Base-by-base conservation (phyloP, 2,888 invertebrate species). In the Cryptocheilus praepositus region DNA sequence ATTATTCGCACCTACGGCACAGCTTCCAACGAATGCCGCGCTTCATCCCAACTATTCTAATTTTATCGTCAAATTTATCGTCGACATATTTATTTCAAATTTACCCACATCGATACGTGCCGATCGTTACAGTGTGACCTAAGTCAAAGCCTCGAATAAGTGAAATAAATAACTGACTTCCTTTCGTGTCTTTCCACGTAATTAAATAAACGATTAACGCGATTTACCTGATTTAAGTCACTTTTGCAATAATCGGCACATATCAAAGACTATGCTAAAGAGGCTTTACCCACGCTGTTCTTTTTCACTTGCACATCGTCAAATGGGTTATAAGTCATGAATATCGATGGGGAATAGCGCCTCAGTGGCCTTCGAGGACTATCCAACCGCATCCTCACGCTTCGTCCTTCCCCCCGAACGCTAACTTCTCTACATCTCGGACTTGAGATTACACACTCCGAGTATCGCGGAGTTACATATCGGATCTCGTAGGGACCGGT, bases 1-100 rank as follows among this genome's bases (percentile, higher is more conserved):
- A 83, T 83, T 85, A 81, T 77, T 80, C 82, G 78, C 79, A 71
- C 80, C 78, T 82, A 77, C 71, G 71, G 77, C 28, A 54, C 49
- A 56, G 61, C 57, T 55, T 52, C 60, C 55, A 46, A 28, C 44
- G 55, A 25, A 51, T 57, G 25, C 28, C 25, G 61, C 60, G 64
- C 55, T 57, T 52, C 51, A 19, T 54, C 53, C 51, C 28, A 44
- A 11, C 43, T 15, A 56, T 53, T 18, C 18, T 56, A 52, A 28
- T 64, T 25, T 54, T 25, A 54, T 46, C 21, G 44, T 46, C 43
- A 58, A 25, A 25, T 25, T 5, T 25, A 25, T 5, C 25, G 25
- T 25, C 25, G 25, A 25, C 25, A n/a, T n/a, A n/a, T n/a, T n/a
- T n/a, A n/a, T n/a, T n/a, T n/a, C n/a, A n/a, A n/a, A n/a, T n/a